Percentiles rank a stretch among this genome's conserved stretches.
These are phyloP conservation scores for Acanthornis magna DNA, from an alignment of 2,797 vertebrate genomes.

Conservation along the genomic window DNA sequence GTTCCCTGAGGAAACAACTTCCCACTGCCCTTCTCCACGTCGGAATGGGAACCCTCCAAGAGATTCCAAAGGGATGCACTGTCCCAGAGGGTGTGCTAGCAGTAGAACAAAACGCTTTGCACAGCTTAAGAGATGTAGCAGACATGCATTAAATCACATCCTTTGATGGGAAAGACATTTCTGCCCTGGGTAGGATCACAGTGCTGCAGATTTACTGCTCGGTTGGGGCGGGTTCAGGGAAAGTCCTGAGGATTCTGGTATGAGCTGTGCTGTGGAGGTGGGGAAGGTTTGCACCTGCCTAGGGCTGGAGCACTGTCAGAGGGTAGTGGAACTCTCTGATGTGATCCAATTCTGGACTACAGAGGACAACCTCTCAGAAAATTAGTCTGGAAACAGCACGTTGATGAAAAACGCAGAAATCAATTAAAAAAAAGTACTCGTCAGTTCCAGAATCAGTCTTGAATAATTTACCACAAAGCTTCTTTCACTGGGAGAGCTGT, in stretches of 20 bases:
- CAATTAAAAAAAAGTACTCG: neutral
- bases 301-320: neutral
- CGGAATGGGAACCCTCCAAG: neutral
- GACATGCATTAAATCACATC: neutral
- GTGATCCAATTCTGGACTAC: neutral
- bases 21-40: neutral
- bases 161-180: neutral
- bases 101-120: neutral
- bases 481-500: neutral
- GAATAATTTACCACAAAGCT: neutral
- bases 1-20: neutral
- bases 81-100: neutral
- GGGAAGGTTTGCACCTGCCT: neutral
- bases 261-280: neutral
- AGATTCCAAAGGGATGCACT: neutral
- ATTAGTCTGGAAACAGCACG: neutral
- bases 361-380: neutral
- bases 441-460: neutral
- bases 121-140: neutral
- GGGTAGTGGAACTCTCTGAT: neutral
- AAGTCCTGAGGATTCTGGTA: neutral
- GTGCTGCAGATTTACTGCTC: constrained; percentile 19
- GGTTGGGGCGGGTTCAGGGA: neutral
- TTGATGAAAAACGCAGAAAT: neutral
- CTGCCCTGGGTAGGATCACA: neutral